Evolutionary conservation across 2,888 invertebrate species (phyloP), one percentile per base, ranked within the genome.

Genomic region (Tipula vernalis): DNA sequence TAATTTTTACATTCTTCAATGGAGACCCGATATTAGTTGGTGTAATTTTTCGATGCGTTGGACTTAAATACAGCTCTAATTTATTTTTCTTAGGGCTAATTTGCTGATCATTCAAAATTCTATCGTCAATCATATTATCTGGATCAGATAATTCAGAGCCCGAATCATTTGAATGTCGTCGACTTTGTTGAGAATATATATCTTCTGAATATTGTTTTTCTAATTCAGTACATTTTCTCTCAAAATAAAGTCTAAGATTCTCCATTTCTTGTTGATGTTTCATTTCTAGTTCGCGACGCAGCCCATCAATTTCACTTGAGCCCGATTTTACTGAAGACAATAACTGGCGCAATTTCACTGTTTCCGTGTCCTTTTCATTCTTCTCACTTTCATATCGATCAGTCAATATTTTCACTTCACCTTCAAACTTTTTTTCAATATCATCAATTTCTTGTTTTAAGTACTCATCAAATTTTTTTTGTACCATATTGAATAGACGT

Each of bases 251-350:
- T 85, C 96, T 92, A 87, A 96, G 90, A 89, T 96, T 95, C 90
- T 96, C 96, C 94, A 96, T 95, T 90, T 96, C 95, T 88, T 94
- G 94, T 47, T 94, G 93, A 91, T 96, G 96, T 89, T 94, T 94
- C 4, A 91, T 89, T 87, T 94, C 94, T 41, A 96, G 90, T 89
- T 95, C 95, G 41, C 92, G 91, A 87, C 93, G 92, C 83, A 95
- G 89, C 15, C 92, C 92, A 12, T 93, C 92, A 28, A 95, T 90
- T 87, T 94, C 94, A 0, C 92, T 92, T 87, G 93, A 93, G 1
- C 94, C 94, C 85, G 93, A 93, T 89, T 94, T 94, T 0, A 94
- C 93, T 6, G 92, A 93, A 0, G 92, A 91, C 36, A 95, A 89
- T 13, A 95, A 90, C 83, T 94, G 93, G 87, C 93, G 91, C 44